phyloP scores from a whole-genome alignment of 2,888 invertebrate genomes.

The Seira sanloemensis region DNA sequence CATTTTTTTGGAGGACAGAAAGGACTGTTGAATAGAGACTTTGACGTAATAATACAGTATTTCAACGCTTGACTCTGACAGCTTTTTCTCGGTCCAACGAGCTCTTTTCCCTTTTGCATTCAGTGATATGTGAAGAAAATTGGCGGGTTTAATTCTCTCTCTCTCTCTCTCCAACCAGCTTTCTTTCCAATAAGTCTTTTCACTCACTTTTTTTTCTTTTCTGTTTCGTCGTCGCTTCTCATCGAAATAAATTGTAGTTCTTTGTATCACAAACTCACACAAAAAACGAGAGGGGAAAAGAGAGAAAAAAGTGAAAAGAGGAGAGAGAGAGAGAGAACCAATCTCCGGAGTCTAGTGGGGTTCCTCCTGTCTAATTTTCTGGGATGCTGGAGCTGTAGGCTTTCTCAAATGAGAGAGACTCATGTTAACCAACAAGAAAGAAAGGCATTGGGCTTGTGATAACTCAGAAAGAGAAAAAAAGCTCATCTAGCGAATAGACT shows the following conservation, averaged over 20 bases:
- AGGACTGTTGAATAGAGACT: constrained; percentile 59
- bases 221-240: constrained; percentile 53
- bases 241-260: constrained; percentile 69
- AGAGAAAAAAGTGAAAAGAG: constrained; percentile 34
- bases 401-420: no score
- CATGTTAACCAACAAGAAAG: no score
- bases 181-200: constrained; percentile 50
- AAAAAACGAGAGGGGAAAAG: constrained; percentile 24
- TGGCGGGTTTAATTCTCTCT: constrained; percentile 70
- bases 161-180: constrained; percentile 47
- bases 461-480: neutral
- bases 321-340: constrained; percentile 55
- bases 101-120: constrained; percentile 65
- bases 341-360: constrained; percentile 66
- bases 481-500: neutral
- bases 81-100: constrained; percentile 71
- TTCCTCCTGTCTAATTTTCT: constrained; percentile 61
- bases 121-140: constrained; percentile 73
- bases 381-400: constrained; percentile 46
- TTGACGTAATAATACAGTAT: constrained; percentile 64
- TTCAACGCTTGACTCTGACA: constrained; percentile 72
- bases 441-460: no score
- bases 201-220: constrained; percentile 45
- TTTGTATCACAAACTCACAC: constrained; percentile 64
- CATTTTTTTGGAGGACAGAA: constrained; percentile 25